A percentile compares a stretch with the other conserved stretches of the same genome.
Evolutionary conservation across 2,888 invertebrate genomes (phyloP).

Genomic region (Hirudinaria manillensis): DNA sequence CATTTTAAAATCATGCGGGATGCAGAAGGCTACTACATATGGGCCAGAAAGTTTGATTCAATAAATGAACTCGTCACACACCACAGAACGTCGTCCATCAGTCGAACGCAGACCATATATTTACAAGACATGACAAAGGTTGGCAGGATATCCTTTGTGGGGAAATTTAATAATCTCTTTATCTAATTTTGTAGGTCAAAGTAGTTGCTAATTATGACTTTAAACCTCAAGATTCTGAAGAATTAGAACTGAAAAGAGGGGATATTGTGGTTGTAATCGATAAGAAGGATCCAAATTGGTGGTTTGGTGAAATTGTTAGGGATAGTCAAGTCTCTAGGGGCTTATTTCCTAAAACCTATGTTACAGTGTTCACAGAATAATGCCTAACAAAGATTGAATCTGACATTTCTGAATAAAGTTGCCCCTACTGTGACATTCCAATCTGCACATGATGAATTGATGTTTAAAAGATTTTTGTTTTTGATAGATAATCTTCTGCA

Average conservation of each 20-base stretch:
- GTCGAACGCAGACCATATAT: conserved; percentile 49
- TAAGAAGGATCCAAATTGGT: conserved; percentile 74
- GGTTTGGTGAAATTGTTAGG: conserved; percentile 70
- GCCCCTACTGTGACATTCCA: no score
- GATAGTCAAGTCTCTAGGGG: conserved; percentile 65
- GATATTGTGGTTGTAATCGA: conserved; percentile 96
- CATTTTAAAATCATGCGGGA: conserved; percentile 75
- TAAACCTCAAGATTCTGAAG: conserved; percentile 91
- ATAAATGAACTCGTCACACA: conserved; percentile 97
- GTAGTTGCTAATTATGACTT: conserved; percentile 98
- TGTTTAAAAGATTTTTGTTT: no score
- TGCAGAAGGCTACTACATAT: conserved; percentile 96
- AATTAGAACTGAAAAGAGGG: conserved; percentile 90
- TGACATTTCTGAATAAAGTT: no score
- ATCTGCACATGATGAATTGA: no score
- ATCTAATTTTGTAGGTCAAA: conserved; percentile 61
- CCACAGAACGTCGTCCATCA: conserved; percentile 79
- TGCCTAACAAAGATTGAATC: background rate
- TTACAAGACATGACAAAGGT: conserved; percentile 21
- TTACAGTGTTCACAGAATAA: conserved; percentile 52
- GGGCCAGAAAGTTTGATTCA: conserved; percentile 98
- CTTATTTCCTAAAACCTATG: conserved; percentile 96
- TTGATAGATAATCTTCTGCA: no score
- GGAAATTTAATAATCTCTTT: background rate
- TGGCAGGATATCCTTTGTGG: conserved; percentile 7